These are phyloP conservation scores for Apogon hyalosoma DNA, from an alignment of 2,797 vertebrate species.

Conservation along the genomic window DNA sequence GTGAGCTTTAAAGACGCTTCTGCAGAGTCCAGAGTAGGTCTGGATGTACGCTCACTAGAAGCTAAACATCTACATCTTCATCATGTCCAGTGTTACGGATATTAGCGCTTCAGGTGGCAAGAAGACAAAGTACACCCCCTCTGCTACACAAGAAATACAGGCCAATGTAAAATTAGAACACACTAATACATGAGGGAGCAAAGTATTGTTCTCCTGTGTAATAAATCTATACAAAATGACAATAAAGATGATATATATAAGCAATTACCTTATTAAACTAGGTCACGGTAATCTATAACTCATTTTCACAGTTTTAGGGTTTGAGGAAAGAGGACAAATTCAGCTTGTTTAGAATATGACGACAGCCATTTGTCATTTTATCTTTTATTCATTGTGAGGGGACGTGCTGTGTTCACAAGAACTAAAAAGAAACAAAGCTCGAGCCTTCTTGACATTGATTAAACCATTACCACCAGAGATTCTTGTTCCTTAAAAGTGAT, in stretches of 20 bases:
- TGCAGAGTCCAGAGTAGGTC: conserved; percentile 8
- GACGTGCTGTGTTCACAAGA: conserved; percentile 29
- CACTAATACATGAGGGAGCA: conserved; percentile 21
- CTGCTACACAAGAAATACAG: conserved; percentile 15
- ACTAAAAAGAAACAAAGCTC: conserved; percentile 52
- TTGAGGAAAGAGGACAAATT: conserved; percentile 56
- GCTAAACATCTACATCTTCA: conserved; percentile 8
- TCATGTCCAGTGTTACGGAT: conserved; percentile 1
- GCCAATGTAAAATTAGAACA: conserved; percentile 36
- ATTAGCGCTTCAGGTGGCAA: conserved; percentile 12
- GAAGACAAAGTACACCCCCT: neutral
- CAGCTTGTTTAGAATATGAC: conserved; percentile 63
- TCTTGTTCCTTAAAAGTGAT: conserved; percentile 57
- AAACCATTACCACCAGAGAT: conserved; percentile 62
- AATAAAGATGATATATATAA: conserved; percentile 61
- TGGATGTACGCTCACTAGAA: neutral
- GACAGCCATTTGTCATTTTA: conserved; percentile 65
- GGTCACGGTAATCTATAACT: conserved; percentile 74
- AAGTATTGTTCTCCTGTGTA: conserved; percentile 23
- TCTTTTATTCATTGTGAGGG: conserved; percentile 48
- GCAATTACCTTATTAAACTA: conserved; percentile 72
- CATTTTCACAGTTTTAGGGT: conserved; percentile 56
- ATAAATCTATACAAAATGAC: conserved; percentile 53
- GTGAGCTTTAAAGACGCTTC: neutral
- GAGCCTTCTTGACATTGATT: conserved; percentile 56